Percentiles rank a stretch among this genome's conserved stretches.
These are phyloP conservation scores for Nannobrachium achirus DNA, from an alignment of 2,113 vertebrate genomes.

Conservation along the genomic window DNA sequence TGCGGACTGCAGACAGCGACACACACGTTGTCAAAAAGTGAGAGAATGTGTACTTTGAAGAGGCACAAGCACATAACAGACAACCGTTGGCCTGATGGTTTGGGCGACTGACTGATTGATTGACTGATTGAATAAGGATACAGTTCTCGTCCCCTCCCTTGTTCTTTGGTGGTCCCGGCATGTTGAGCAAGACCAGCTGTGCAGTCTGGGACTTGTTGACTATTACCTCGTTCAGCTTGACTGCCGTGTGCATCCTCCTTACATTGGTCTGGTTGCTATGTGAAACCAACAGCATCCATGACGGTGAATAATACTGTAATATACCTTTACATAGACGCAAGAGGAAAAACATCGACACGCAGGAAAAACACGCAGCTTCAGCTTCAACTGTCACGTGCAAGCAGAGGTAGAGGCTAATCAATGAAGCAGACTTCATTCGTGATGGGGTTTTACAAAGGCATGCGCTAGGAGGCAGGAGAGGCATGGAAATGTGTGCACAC, in stretches of 20 bases:
- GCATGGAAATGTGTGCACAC: background rate
- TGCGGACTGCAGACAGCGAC: background rate
- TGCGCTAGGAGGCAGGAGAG: background rate
- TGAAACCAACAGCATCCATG: constrained; percentile 17
- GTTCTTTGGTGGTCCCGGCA: constrained; percentile 94
- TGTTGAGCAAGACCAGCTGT: constrained; percentile 93
- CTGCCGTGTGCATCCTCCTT: constrained; percentile 95
- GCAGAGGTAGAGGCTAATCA: background rate
- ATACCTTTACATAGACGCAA: background rate
- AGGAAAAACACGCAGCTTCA: background rate
- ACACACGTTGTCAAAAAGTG: too few species aligned
- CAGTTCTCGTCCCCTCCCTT: constrained; percentile 94
- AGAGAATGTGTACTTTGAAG: background rate
- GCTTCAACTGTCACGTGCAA: background rate
- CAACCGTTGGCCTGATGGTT: background rate
- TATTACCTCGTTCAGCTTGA: constrained; percentile 91
- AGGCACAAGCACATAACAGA: background rate
- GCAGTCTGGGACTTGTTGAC: constrained; percentile 87
- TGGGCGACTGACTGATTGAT: background rate
- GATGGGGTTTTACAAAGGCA: constrained; percentile 1
- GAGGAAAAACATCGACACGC: background rate
- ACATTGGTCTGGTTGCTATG: constrained; percentile 92
- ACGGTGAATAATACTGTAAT: background rate
- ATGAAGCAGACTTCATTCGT: background rate
- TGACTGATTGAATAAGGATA: constrained; percentile 82